These are phyloP conservation scores for Drosophila silvestris DNA, from an alignment of 2,888 invertebrate genomes.

Conservation along the genomic window DNA sequence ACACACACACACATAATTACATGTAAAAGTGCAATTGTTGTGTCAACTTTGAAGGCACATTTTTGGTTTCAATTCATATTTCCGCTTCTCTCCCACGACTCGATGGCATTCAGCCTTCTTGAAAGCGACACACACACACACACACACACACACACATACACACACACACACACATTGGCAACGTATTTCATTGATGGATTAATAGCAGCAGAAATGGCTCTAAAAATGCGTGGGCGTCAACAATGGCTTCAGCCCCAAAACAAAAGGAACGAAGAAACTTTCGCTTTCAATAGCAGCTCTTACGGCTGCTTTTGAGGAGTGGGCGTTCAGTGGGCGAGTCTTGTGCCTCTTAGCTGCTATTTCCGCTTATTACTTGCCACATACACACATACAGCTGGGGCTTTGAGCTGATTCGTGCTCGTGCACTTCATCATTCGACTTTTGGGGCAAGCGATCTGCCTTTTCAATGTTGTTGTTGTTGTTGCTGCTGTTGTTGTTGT, in stretches of 20 bases:
- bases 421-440: slow-evolving; percentile 58
- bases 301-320: neutral
- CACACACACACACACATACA: slow-evolving; percentile 9
- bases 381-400: slow-evolving; percentile 31
- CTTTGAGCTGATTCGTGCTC: slow-evolving; percentile 37
- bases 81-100: neutral
- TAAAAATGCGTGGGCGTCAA: slow-evolving; percentile 56
- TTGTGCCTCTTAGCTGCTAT: slow-evolving; percentile 46
- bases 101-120: slow-evolving; percentile 52
- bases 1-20: neutral
- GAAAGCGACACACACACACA: slow-evolving; percentile 29
- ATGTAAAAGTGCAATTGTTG: slow-evolving; percentile 31
- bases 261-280: slow-evolving; percentile 29
- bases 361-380: slow-evolving; percentile 63
- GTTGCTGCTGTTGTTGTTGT: slow-evolving; percentile 20
- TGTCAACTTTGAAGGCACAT: slow-evolving; percentile 29
- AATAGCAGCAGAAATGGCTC: slow-evolving; percentile 39
- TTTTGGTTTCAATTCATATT: slow-evolving; percentile 42
- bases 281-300: slow-evolving; percentile 21
- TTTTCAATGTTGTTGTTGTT: slow-evolving; percentile 36
- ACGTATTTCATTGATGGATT: slow-evolving; percentile 26
- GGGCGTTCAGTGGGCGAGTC: slow-evolving; percentile 33
- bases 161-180: slow-evolving; percentile 3
- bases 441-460: slow-evolving; percentile 56
- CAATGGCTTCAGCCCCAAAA: slow-evolving; percentile 30